Conservation (phyloP, 2,113 vertebrate species). For the Charadrius vociferus region DNA sequence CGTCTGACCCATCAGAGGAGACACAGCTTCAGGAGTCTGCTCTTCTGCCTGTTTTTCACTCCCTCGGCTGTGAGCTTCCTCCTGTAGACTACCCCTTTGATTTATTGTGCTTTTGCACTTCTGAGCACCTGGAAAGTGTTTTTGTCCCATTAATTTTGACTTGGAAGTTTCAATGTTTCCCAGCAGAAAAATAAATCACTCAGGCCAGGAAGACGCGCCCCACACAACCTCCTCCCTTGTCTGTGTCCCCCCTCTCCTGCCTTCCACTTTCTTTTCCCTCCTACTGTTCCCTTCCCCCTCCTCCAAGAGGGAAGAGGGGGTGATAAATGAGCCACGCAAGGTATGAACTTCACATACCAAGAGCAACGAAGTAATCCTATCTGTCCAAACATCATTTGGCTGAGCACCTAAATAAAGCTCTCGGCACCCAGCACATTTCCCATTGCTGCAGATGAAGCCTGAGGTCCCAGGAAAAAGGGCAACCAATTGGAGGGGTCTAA, state of each 20-base stretch:
- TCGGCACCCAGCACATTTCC: neutral
- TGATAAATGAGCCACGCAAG: neutral
- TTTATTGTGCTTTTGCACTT: slow-evolving; percentile 28
- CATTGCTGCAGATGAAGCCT: neutral
- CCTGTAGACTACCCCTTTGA: neutral
- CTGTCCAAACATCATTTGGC: neutral
- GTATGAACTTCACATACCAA: neutral
- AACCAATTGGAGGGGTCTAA: neutral
- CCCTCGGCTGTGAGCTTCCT: neutral
- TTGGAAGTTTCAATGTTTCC: slow-evolving; percentile 31
- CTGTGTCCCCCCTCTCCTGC: neutral
- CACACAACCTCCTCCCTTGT: neutral
- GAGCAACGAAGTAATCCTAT: neutral
- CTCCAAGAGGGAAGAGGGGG: neutral
- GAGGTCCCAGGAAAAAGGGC: neutral
- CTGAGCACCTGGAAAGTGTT: slow-evolving; percentile 56
- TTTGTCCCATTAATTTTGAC: slow-evolving; percentile 45
- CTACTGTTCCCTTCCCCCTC: slow-evolving; percentile 19
- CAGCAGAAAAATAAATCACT: slow-evolving; percentile 44
- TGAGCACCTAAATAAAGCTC: neutral
- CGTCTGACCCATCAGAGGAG: neutral
- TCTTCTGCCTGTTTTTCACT: neutral
- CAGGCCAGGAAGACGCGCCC: neutral
- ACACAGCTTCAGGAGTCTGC: neutral
- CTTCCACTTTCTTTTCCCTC: neutral